Base-by-base conservation (phyloP, 2,797 vertebrate species). In the Spondyliosoma cantharus region DNA sequence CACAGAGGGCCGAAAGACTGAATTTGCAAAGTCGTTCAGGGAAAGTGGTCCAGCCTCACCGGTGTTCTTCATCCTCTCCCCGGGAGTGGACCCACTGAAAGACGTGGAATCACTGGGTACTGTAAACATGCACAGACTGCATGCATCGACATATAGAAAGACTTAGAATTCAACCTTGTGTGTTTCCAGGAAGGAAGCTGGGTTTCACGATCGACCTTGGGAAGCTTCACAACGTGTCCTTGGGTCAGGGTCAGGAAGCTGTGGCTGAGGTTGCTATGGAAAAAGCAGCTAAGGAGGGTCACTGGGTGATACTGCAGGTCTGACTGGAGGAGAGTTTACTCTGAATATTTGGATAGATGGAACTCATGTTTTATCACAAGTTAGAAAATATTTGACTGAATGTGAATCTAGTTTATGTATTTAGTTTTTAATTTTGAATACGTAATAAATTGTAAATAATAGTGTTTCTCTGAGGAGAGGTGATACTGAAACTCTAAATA, bases 281-380 rank as follows among this genome's bases (percentile, higher is more conserved):
- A 92, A 96, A 95, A 76, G 93, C 96, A 87, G 96, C 97, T 83
- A 96, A 96, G 93, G 96, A 96, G 92, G 97, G 96, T 76, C 96
- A 97, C 88, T 96, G 96, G 96, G 96, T 97, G 92, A 96, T 95
- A 90, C 88, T 97, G 92, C 96, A 97, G 96, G 95, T 96, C 90
- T 68, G 73, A 19, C 20, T 73, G 8, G 11, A 49, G 37, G 58
- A 69, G n/a, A 50, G 27, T 74, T 78, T 69, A 42, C 0, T 59
- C 15, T 42, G 17, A 63, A 61, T 13, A 45, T 76, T n/a, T 49
- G 14, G 20, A 72, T 48, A 37, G 8, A 56, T 0, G 22, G 9
- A 43, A 8, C 1, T 7, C 1, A 27, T 43, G 15, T 43, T 60
- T 64, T 4, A 52, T 45, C 19, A 65, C 4, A 32, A 24, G 5